Evolutionary conservation across 2,888 invertebrate species (phyloP), one percentile per base, ranked within the genome.

Genomic region (Cheilosia soror): DNA sequence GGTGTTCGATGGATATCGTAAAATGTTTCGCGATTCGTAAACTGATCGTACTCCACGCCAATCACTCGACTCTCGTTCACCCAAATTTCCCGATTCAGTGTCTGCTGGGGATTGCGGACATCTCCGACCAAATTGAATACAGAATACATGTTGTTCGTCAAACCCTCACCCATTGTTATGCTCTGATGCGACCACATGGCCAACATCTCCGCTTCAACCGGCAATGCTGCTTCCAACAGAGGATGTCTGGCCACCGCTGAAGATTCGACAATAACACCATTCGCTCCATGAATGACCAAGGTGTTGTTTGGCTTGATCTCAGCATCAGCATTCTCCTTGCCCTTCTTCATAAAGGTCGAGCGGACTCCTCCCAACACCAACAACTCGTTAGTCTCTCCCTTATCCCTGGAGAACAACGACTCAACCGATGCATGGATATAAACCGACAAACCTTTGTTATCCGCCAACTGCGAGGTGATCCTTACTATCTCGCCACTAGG

Each of bases 31-130:
- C 96, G 95, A 88, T 97, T 97, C 53, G 96, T 96, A 84, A 96
- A 96, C 90, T 98, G 97, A 90, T 99, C 98, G 90, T 98, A 98
- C 92, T 98, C 98, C 63, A 98, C 96, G 15, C 97, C 97, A 42
- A 99, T 93, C 0, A 98, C 95, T 89, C 97, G 95, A 5, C 97
- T 96, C 87, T 97, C 96, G 91, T 99, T 99, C 5, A 98, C 97
- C 96, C 97, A 95, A 88, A 96, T 96, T 91, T 96, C 96, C 15
- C 96, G 94, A 89, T 96, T 96, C 2, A 97, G 92, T 0, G 96
- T 97, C 91, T 97, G 97, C 89, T 97, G 96, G 0, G 96, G 95
- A 90, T 96, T 96, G 84, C 97, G 94, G 1, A 97, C 97, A 90
- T 97, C 97, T 3, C 97, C 97, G 0, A 97, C 96, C 53, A 97